These are phyloP conservation scores for Kradibia gibbosae DNA, from an alignment of 1,140 invertebrate species.

Conservation along the genomic window DNA sequence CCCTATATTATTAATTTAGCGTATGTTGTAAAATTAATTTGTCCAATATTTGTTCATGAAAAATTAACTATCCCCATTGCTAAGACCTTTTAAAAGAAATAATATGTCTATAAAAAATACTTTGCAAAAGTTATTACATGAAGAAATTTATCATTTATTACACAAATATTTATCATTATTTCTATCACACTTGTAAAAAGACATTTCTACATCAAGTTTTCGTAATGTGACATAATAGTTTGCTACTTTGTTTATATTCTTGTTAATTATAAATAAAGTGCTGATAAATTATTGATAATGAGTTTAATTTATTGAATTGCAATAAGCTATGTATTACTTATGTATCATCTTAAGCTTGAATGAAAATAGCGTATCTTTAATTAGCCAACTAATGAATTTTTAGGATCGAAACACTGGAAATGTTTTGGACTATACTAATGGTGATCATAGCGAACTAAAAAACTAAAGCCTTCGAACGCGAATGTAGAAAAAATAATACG, in stretches of 20 bases:
- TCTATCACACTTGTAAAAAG: background rate
- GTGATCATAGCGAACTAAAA: background rate
- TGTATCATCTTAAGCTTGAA: background rate
- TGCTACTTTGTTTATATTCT: background rate
- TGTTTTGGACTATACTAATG: background rate
- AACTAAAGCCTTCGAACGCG: background rate
- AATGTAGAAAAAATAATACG: conserved; percentile 12
- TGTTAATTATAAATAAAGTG: too few species aligned
- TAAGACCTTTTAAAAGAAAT: too few species aligned
- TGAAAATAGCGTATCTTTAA: conserved; percentile 5
- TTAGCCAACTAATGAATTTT: conserved; percentile 4
- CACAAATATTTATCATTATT: too few species aligned
- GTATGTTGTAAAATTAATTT: too few species aligned
- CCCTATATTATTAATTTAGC: too few species aligned
- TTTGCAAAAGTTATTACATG: too few species aligned
- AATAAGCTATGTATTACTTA: background rate
- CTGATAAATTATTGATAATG: background rate
- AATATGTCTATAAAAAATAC: too few species aligned
- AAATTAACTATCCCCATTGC: too few species aligned
- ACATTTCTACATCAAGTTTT: background rate
- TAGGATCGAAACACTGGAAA: background rate
- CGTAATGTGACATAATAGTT: background rate
- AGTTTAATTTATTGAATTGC: background rate
- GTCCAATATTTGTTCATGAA: too few species aligned
- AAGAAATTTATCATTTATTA: too few species aligned